A percentile compares a stretch with the other conserved stretches of the same genome.
phyloP scores from a whole-genome alignment of 1,140 invertebrate species.

The Rhizoglyphus robini region DNA sequence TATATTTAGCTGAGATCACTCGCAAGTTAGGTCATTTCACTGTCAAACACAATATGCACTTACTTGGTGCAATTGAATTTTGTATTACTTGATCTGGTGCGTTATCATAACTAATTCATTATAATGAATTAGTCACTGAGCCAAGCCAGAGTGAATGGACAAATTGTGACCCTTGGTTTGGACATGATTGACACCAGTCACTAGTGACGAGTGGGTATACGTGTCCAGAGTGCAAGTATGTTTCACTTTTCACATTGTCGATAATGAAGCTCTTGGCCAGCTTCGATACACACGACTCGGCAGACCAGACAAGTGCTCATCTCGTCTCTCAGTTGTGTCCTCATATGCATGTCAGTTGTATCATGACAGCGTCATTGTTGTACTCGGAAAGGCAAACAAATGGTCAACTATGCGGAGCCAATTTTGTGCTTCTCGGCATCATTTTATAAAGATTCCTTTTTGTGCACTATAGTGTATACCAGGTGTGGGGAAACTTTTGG shows the following conservation, averaged over 20 bases:
- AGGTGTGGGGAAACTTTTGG: too few relatives aligned
- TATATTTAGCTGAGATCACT: background rate
- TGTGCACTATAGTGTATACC: background rate
- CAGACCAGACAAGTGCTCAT: too few relatives aligned
- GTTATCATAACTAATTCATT: too few relatives aligned
- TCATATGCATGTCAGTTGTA: too few relatives aligned
- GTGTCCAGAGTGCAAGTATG: background rate
- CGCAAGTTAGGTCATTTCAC: background rate
- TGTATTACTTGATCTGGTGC: background rate
- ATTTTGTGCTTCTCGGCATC: background rate
- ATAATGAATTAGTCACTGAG: too few relatives aligned
- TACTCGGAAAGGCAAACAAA: background rate
- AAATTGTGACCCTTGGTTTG: too few relatives aligned
- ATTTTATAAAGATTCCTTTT: background rate
- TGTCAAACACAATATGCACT: background rate
- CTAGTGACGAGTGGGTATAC: background rate
- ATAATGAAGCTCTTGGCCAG: background rate
- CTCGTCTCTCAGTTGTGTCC: too few relatives aligned
- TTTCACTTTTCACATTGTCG: background rate
- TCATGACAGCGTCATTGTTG: too few relatives aligned
- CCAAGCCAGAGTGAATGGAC: too few relatives aligned
- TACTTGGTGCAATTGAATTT: background rate
- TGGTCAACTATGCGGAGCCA: conserved; percentile 1
- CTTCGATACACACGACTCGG: background rate
- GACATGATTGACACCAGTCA: too few relatives aligned